A percentile compares a stretch with the other conserved stretches of the same genome.
Evolutionary conservation across 2,113 vertebrate genomes (phyloP).

Genomic region (Larimichthys crocea): DNA sequence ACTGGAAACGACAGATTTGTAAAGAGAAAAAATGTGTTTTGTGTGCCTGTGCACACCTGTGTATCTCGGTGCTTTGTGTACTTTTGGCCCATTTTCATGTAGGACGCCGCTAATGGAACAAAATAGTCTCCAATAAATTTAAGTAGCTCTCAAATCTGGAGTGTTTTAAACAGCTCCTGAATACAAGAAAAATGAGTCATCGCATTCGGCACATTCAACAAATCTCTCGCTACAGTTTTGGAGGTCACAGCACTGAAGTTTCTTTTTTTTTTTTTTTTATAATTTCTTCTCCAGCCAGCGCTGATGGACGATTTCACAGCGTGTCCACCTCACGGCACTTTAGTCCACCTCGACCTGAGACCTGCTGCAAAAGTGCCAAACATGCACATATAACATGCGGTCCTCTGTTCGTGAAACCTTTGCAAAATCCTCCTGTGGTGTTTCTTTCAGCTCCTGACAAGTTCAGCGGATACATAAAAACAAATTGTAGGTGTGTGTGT

Average conservation of each 20-base stretch:
- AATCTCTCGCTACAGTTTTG: conserved; percentile 8
- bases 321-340: neutral
- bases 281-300: neutral
- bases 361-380: neutral
- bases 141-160: conserved; percentile 36
- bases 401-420: neutral
- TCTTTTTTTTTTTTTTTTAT: conserved; percentile 10
- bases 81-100: conserved; percentile 49
- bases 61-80: neutral
- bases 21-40: conserved; percentile 15
- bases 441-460: neutral
- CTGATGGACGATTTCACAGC: conserved; percentile 34
- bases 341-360: conserved; percentile 15
- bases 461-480: neutral
- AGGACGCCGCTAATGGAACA: conserved; percentile 41
- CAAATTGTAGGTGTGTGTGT: neutral
- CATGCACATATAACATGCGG: neutral
- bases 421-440: neutral
- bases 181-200: conserved; percentile 44
- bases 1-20: conserved; percentile 31
- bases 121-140: conserved; percentile 43
- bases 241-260: conserved; percentile 37
- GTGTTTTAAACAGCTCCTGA: conserved; percentile 14
- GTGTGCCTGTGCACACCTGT: neutral
- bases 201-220: conserved; percentile 36